Evolutionary conservation across 2,113 vertebrate genomes (phyloP).

Genomic region (Pseudorhombus dupliciocellatus): DNA sequence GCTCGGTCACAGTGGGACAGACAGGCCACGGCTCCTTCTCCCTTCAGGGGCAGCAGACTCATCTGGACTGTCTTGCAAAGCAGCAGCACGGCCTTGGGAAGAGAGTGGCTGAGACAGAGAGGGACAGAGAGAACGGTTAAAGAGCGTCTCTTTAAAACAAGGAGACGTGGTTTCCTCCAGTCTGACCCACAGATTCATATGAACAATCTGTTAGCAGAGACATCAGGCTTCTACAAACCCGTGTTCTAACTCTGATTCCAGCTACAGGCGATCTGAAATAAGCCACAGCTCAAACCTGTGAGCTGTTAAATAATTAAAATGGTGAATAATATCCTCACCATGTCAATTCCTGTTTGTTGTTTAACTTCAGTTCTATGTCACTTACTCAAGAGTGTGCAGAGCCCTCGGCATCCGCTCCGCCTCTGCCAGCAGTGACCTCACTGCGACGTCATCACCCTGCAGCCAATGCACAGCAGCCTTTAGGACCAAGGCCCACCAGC

Average conservation of each 20-base stretch:
- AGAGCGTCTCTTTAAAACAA: neutral
- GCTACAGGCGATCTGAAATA: too few species aligned
- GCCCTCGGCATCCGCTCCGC: slow-evolving; percentile 92
- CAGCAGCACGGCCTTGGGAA: slow-evolving; percentile 89
- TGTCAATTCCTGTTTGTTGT: neutral
- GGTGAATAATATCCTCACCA: neutral
- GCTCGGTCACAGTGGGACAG: slow-evolving; percentile 90
- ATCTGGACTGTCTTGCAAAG: slow-evolving; percentile 91
- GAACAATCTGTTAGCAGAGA: too few species aligned
- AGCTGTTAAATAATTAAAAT: too few species aligned
- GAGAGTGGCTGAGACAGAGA: slow-evolving; percentile 83
- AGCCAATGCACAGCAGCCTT: slow-evolving; percentile 90
- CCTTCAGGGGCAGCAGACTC: slow-evolving; percentile 88
- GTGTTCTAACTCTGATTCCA: too few species aligned
- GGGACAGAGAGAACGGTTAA: neutral
- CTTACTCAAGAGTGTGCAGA: slow-evolving; percentile 92
- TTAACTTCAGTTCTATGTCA: slow-evolving; percentile 24
- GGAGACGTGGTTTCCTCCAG: too few species aligned
- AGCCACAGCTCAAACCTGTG: too few species aligned
- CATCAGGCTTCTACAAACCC: too few species aligned
- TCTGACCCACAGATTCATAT: too few species aligned
- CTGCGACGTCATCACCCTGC: slow-evolving; percentile 87
- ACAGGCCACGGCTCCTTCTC: slow-evolving; percentile 83
- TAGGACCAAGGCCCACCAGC: slow-evolving; percentile 93
- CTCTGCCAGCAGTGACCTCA: slow-evolving; percentile 85